phyloP scores from a whole-genome alignment of 2,888 invertebrate species.

The Drosophila macrothrix region DNA sequence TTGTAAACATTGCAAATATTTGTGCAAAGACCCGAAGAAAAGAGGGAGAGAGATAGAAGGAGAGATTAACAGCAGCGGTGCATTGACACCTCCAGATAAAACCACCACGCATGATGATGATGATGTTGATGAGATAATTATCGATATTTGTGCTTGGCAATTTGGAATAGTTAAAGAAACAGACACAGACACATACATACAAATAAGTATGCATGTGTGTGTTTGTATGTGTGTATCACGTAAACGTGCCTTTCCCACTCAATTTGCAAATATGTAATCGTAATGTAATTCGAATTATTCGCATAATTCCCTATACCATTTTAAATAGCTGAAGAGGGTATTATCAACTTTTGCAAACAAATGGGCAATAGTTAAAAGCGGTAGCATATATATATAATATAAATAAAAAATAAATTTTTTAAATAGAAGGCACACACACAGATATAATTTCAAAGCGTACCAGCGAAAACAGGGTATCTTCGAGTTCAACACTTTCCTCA shows the following conservation, averaged over 20 bases:
- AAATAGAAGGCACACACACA: not conserved
- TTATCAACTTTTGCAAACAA: not conserved
- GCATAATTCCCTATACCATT: constrained; percentile 1
- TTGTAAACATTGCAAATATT: constrained; percentile 42
- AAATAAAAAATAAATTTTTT: not conserved
- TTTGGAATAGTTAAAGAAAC: not conserved
- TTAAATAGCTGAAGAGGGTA: not conserved
- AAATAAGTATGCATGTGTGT: not conserved
- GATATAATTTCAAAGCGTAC: not conserved
- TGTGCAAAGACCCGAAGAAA: not conserved
- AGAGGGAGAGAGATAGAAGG: not conserved
- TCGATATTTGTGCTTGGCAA: not conserved
- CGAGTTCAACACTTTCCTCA: not conserved
- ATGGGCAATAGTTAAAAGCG: not conserved
- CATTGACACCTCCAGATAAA: constrained; percentile 5
- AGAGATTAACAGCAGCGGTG: not conserved
- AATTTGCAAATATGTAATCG: not conserved
- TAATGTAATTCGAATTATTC: constrained; percentile 1
- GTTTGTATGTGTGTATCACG: not conserved
- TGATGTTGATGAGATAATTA: not conserved
- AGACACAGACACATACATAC: not conserved
- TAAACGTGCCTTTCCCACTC: not conserved
- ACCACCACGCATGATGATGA: not conserved
- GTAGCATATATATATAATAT: not conserved
- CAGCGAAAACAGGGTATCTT: not conserved